Conservation (phyloP, 1,140 invertebrate genomes). For the Dolichoris vasculosae region DNA sequence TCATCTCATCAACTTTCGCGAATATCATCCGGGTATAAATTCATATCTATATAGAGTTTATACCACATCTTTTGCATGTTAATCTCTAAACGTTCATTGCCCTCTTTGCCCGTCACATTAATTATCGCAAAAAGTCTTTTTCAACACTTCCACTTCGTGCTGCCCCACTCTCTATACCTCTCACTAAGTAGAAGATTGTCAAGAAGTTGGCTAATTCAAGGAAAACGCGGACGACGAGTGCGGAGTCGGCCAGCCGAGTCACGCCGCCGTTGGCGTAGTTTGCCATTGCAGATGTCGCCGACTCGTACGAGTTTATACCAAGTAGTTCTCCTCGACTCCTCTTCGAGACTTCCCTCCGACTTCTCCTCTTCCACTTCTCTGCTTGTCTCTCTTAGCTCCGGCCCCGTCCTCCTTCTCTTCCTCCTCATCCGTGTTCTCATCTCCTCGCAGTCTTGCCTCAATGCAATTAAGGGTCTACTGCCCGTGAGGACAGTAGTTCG, state of each 20-base stretch:
- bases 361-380: neutral
- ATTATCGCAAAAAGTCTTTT: constrained; percentile 44
- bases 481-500: constrained; percentile 60
- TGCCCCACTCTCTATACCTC: too few relatives aligned
- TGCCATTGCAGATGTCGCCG: constrained; percentile 47
- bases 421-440: constrained; percentile 21
- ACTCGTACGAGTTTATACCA: constrained; percentile 45
- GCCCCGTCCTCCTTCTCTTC: neutral
- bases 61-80: neutral
- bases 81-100: neutral
- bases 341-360: neutral
- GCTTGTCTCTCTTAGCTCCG: neutral
- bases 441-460: constrained; percentile 50
- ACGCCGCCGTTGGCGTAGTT: neutral
- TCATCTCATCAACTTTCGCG: neutral
- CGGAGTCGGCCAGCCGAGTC: neutral
- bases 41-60: neutral
- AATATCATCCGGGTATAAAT: neutral
- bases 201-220: constrained; percentile 47
- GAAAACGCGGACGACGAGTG: constrained; percentile 14
- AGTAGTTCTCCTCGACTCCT: constrained; percentile 25
- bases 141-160: neutral
- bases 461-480: constrained; percentile 62
- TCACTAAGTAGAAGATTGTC: constrained; percentile 18
- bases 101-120: constrained; percentile 14